Evolutionary conservation across 2,888 invertebrate genomes (phyloP).

Genomic region (Cephus nigrinus): DNA sequence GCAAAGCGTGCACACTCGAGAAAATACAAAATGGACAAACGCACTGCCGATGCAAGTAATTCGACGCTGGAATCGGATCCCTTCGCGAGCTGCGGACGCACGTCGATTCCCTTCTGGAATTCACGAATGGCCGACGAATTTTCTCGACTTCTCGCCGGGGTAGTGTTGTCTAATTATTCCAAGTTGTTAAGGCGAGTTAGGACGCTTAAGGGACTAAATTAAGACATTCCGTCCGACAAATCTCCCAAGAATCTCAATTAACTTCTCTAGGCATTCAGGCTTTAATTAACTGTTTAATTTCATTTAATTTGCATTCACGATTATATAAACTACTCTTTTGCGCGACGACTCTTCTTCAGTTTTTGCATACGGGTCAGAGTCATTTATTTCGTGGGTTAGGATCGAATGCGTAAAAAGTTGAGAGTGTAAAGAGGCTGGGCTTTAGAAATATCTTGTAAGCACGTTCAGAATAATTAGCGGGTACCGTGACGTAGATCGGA

Average conservation of each 20-base stretch:
- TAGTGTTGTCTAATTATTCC: conserved; percentile 66
- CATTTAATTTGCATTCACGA: conserved; percentile 62
- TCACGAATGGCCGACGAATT: not conserved
- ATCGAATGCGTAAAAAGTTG: not conserved
- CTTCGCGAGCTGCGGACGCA: not conserved
- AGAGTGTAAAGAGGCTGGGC: not conserved
- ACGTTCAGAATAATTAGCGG: not conserved
- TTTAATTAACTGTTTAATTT: conserved; percentile 67
- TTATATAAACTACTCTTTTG: conserved; percentile 42
- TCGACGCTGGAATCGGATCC: not conserved
- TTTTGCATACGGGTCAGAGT: not conserved
- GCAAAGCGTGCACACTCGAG: not conserved
- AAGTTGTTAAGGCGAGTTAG: conserved; percentile 67
- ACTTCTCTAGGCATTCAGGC: conserved; percentile 48
- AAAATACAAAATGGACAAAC: not conserved
- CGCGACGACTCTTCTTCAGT: not conserved
- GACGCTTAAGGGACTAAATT: conserved; percentile 66
- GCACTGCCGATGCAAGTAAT: not conserved
- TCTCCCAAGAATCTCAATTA: conserved; percentile 67
- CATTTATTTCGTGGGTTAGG: not conserved
- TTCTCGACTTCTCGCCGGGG: conserved; percentile 15
- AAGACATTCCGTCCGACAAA: conserved; percentile 67
- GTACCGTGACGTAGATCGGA: not conserved
- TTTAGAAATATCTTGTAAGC: not conserved
- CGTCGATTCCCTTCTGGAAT: not conserved